phyloP scores from a whole-genome alignment of 2,113 vertebrate genomes.

The Grammomys surdaster region DNA sequence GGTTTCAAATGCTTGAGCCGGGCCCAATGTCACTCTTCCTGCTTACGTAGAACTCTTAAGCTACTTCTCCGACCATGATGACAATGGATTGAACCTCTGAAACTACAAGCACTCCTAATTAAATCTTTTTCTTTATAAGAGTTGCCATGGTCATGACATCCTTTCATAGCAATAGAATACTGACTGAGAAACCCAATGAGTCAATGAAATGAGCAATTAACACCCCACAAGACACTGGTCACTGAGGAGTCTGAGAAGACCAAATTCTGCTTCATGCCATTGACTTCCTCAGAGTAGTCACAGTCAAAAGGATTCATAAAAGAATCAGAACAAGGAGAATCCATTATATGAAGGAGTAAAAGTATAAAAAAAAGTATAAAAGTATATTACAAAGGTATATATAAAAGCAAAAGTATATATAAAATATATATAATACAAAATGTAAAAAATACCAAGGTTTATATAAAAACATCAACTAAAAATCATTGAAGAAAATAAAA shows the following conservation, averaged over 20 bases:
- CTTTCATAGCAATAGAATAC: not conserved
- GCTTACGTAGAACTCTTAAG: not conserved
- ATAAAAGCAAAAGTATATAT: not conserved
- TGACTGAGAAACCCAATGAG: not conserved
- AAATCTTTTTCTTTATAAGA: not conserved
- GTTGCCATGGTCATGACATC: not conserved
- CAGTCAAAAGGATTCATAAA: not conserved
- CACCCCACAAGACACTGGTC: not conserved
- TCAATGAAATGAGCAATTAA: not conserved
- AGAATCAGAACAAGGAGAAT: not conserved
- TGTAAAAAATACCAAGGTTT: not conserved
- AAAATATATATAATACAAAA: not conserved
- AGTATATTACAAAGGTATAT: not conserved
- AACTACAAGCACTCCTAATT: not conserved
- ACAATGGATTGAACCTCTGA: not conserved
- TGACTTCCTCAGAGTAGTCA: not conserved
- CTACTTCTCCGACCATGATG: not conserved
- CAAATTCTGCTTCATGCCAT: not conserved
- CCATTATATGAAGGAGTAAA: not conserved
- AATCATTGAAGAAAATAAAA: not conserved
- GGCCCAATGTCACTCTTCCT: not conserved
- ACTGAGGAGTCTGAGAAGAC: not conserved
- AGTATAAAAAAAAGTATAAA: not conserved
- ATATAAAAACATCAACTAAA: conserved; percentile 41
- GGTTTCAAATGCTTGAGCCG: not conserved